A percentile compares a stretch with the other conserved stretches of the same genome.
These are phyloP conservation scores for Leucoptera coffeella DNA, from an alignment of 2,888 invertebrate species.

Conservation along the genomic window DNA sequence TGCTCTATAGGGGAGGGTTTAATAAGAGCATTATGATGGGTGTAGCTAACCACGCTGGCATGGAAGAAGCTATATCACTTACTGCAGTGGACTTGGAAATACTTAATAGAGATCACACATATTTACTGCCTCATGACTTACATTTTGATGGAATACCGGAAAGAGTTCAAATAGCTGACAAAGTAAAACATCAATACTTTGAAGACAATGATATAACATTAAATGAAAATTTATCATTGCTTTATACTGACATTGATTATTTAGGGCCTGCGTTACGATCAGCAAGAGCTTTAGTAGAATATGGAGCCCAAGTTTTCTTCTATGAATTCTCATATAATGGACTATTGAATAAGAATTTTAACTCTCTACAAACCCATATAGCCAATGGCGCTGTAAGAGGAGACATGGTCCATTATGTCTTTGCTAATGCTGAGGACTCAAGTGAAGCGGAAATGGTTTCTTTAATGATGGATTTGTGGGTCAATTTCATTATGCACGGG, in stretches of 20 bases:
- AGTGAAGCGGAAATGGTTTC: constrained; percentile 13
- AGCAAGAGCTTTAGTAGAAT: constrained; percentile 16
- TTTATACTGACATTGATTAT: constrained; percentile 22
- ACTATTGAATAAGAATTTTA: constrained; percentile 29
- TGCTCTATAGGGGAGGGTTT: constrained; percentile 12
- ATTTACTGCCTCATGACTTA: constrained; percentile 22
- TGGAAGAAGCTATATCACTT: constrained; percentile 15
- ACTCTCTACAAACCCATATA: constrained; percentile 16
- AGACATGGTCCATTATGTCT: constrained; percentile 49
- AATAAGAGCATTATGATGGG: constrained; percentile 22
- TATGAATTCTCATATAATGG: constrained; percentile 53
- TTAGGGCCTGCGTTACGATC: constrained; percentile 19
- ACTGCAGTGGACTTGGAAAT: constrained; percentile 9
- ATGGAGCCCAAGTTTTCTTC: constrained; percentile 40
- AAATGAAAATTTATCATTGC: constrained; percentile 14
- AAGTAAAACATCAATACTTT: constrained; percentile 21
- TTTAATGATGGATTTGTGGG: constrained; percentile 19
- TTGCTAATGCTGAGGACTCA: constrained; percentile 17
- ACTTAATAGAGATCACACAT: constrained; percentile 14
- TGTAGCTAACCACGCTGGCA: constrained; percentile 21
- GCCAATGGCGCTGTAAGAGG: constrained; percentile 45
- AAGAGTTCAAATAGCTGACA: constrained; percentile 10
- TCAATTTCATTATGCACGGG: constrained; percentile 48
- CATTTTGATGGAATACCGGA: constrained; percentile 12
- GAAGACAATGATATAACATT: constrained; percentile 12